These are phyloP conservation scores for Psilopsiagon aurifrons DNA, from an alignment of 2,113 vertebrate genomes.

Conservation along the genomic window DNA sequence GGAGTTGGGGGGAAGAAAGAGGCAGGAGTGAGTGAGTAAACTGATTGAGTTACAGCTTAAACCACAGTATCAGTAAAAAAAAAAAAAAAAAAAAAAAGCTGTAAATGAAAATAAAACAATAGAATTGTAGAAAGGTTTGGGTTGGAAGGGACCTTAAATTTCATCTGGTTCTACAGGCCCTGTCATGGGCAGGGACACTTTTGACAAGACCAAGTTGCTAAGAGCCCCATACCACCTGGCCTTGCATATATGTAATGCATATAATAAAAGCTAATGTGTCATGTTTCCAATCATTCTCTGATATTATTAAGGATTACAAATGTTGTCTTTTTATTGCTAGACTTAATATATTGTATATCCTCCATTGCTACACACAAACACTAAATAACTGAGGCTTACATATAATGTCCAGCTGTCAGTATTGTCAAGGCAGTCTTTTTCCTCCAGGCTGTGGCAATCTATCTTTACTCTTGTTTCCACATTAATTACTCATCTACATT, in stretches of 20 bases:
- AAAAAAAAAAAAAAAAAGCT: not conserved
- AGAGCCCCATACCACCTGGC: not conserved
- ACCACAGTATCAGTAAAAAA: not conserved
- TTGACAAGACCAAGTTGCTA: not conserved
- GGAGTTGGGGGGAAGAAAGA: too few species aligned
- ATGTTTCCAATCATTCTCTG: not conserved
- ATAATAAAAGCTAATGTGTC: not conserved
- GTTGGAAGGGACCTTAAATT: not conserved
- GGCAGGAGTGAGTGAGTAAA: too few species aligned
- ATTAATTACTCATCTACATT: not conserved
- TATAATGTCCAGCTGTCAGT: not conserved
- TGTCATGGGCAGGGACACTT: not conserved
- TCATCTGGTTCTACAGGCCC: not conserved
- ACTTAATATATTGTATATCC: not conserved
- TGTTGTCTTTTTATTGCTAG: not conserved
- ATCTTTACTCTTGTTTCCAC: slow-evolving; percentile 5
- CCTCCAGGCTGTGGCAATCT: not conserved
- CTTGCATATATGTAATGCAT: not conserved
- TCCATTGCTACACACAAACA: not conserved
- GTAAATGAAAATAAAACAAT: not conserved
- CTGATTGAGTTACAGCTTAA: too few species aligned
- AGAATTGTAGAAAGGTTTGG: not conserved
- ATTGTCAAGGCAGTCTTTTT: slow-evolving; percentile 30
- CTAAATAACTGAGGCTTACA: not conserved
- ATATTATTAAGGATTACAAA: not conserved